phyloP scores from a whole-genome alignment of 2,113 vertebrate species.

The Psilopsiagon aurifrons region DNA sequence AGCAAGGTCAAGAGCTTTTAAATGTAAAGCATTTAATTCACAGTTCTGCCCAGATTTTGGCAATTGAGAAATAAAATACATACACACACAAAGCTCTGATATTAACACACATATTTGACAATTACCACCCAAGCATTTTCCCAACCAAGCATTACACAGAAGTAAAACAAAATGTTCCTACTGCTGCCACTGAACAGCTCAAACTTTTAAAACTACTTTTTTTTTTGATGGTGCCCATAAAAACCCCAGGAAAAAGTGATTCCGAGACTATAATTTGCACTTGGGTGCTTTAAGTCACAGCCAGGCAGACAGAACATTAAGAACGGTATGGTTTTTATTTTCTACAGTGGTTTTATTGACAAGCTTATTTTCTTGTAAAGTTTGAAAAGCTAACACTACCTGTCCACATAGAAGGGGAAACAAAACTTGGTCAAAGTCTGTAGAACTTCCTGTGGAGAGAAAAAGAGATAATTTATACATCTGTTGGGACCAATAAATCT shows the following conservation, averaged over 20 bases:
- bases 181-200: conserved; percentile 29
- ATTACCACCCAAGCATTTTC: conserved; percentile 6
- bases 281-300: conserved; percentile 82
- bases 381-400: conserved; percentile 84
- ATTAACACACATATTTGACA: not conserved
- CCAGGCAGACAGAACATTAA: conserved; percentile 82
- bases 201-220: conserved; percentile 71
- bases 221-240: conserved; percentile 71
- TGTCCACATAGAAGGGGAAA: conserved; percentile 96
- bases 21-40: not conserved
- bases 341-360: conserved; percentile 77
- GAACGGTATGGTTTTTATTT: conserved; percentile 75
- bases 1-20: not conserved
- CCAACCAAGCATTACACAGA: not conserved
- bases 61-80: not conserved
- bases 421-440: conserved; percentile 96
- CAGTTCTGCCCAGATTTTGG: not conserved
- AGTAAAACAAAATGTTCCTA: not conserved
- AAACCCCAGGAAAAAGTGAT: conserved; percentile 74
- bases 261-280: conserved; percentile 69
- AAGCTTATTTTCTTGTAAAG: conserved; percentile 76
- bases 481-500: conserved; percentile 92
- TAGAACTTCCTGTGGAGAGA: conserved; percentile 88
- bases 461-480: conserved; percentile 92
- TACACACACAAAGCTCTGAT: not conserved